Conservation (phyloP, 2,888 invertebrate species). For the Eristalis arbustorum region DNA sequence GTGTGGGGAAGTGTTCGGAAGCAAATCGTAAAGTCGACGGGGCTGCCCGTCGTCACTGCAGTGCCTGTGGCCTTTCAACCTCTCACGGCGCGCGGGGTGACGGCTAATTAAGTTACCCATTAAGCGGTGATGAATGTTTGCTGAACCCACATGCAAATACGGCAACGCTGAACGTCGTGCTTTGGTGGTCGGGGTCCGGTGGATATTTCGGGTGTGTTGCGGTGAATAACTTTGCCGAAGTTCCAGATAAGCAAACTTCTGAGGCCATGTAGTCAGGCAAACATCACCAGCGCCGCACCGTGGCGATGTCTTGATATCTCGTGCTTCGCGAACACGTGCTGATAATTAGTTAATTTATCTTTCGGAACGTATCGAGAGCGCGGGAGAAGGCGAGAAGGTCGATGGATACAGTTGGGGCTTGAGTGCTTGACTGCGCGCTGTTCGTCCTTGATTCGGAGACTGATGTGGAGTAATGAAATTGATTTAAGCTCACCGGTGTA, state of each 20-base stretch:
- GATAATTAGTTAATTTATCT: slow-evolving; percentile 3
- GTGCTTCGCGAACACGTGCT: background rate
- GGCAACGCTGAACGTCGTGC: background rate
- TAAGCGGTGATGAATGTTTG: slow-evolving; percentile 10
- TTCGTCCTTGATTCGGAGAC: background rate
- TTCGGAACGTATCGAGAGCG: background rate
- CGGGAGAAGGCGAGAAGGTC: background rate
- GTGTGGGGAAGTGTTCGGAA: background rate
- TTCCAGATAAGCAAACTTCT: background rate
- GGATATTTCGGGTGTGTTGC: background rate
- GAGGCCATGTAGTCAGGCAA: background rate
- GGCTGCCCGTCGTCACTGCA: slow-evolving; percentile 24
- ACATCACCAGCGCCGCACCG: background rate
- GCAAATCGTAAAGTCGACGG: slow-evolving; percentile 36
- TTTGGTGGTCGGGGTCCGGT: background rate
- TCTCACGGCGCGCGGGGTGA: background rate
- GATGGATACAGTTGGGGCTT: background rate
- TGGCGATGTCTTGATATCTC: background rate
- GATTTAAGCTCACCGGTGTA: background rate
- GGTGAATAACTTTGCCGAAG: background rate
- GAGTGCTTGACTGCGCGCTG: background rate
- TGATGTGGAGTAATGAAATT: background rate
- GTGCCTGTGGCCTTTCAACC: background rate
- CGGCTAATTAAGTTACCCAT: background rate
- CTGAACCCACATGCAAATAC: slow-evolving; percentile 2